Evolutionary conservation across 2,797 vertebrate genomes (phyloP).

Genomic region (Acestrorhynchus altus): DNA sequence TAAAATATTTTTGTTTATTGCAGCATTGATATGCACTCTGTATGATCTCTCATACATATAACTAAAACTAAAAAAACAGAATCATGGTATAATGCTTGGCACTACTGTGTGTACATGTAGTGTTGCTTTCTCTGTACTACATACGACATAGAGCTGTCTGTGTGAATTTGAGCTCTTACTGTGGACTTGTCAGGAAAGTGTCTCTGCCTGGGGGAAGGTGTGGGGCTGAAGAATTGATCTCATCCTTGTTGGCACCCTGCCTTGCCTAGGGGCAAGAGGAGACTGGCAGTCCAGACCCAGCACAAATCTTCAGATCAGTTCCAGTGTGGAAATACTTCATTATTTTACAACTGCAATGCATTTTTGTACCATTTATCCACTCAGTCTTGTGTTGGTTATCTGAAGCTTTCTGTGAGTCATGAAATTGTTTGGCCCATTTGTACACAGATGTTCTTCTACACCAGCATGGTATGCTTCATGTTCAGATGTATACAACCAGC

Average conservation of each 20-base stretch:
- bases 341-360: neutral
- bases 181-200: neutral
- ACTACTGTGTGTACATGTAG: neutral
- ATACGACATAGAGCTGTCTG: conserved; percentile 7
- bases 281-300: neutral
- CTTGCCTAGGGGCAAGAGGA: neutral
- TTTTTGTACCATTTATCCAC: neutral
- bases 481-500: neutral
- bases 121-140: neutral
- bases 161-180: conserved; percentile 19
- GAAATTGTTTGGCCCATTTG: neutral
- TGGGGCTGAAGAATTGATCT: conserved; percentile 33
- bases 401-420: neutral
- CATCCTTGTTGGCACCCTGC: conserved; percentile 38
- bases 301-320: neutral
- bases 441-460: neutral
- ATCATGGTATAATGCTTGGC: too few relatives aligned
- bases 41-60: too few relatives aligned
- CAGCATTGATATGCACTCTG: too few relatives aligned
- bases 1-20: too few relatives aligned
- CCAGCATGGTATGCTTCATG: too few relatives aligned
- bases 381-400: neutral
- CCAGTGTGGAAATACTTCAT: neutral
- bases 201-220: conserved; percentile 26
- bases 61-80: too few relatives aligned